Base-by-base conservation (phyloP, 2,113 vertebrate genomes). In the Tonatia bakeri region DNA sequence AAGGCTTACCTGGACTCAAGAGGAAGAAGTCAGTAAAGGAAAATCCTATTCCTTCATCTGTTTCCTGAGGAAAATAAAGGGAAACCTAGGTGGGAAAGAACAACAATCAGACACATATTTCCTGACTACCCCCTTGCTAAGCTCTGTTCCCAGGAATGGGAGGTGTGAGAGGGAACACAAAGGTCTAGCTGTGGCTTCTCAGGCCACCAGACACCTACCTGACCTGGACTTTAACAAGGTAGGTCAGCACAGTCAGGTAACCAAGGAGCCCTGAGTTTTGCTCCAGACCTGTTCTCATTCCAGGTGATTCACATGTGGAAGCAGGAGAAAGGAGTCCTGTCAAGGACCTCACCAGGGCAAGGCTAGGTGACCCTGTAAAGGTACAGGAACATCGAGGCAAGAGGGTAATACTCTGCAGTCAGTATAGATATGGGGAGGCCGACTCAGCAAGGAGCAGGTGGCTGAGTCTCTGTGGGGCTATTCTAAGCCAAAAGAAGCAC, bases 391-490 rank as follows among this genome's bases (percentile, higher is more conserved):
- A 3, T 6, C 16, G 15, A 82, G 50, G 5, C 31, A 73, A 47
- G 24, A 61, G 7, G 0, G 2, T 28, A 11, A 17, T 19, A 1
- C 7, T 38, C n/a, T 31, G 17, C 20, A 64, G 22, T 7, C 13
- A 26, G 2, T 15, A 59, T 24, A 64, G 22, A 7, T 22, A 24
- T 3, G 9, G 10, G 24, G 4, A 87, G 31, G 80, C 26, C 54
- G 47, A 45, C 13, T 50, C 24, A 52, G 11, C 15, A 33, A 72
- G 43, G 10, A 67, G 70, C 36, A 45, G 11, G 31, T 45, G 54
- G 1, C 16, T 5, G 16, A 15, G 67, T 22, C 33, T 72, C 36
- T 0, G 0, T 1, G 10, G 20, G 19, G 33, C 56, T 17, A 26
- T 40, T 24, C 38, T 52, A 38, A 70, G 5, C 4, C 80, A 54